phyloP scores from a whole-genome alignment of 2,113 vertebrate genomes.

The Rafetus swinhoei region DNA sequence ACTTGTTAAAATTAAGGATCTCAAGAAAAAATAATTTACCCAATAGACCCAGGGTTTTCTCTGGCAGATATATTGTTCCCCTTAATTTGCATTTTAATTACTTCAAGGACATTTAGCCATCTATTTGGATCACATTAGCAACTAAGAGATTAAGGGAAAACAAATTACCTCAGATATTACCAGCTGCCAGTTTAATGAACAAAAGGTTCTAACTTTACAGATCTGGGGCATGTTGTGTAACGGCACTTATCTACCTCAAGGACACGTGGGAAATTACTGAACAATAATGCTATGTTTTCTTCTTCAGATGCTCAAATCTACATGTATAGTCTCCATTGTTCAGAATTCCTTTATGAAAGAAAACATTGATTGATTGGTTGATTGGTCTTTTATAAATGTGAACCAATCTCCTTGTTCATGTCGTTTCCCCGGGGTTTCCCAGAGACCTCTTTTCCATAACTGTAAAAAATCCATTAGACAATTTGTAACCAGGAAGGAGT shows the following conservation, averaged over 20 bases:
- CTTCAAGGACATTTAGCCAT: slow-evolving; percentile 36
- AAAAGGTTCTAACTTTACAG: not conserved
- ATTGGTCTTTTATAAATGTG: not conserved
- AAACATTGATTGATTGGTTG: not conserved
- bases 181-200: not conserved
- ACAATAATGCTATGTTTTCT: not conserved
- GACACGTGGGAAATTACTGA: not conserved
- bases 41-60: not conserved
- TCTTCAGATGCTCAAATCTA: not conserved
- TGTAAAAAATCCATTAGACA: not conserved
- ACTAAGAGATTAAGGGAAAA: slow-evolving; percentile 27
- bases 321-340: not conserved
- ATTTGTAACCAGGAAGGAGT: slow-evolving; percentile 18
- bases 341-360: not conserved
- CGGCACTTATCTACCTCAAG: not conserved
- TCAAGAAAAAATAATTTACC: not conserved
- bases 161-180: not conserved
- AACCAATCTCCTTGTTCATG: not conserved
- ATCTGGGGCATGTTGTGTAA: not conserved
- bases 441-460: not conserved
- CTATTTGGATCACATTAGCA: slow-evolving; percentile 10
- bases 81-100: slow-evolving; percentile 55
- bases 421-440: not conserved
- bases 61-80: not conserved
- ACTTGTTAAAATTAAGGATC: not conserved